Evolutionary conservation across 2,113 vertebrate species (phyloP).

Genomic region (Malurus elegans): DNA sequence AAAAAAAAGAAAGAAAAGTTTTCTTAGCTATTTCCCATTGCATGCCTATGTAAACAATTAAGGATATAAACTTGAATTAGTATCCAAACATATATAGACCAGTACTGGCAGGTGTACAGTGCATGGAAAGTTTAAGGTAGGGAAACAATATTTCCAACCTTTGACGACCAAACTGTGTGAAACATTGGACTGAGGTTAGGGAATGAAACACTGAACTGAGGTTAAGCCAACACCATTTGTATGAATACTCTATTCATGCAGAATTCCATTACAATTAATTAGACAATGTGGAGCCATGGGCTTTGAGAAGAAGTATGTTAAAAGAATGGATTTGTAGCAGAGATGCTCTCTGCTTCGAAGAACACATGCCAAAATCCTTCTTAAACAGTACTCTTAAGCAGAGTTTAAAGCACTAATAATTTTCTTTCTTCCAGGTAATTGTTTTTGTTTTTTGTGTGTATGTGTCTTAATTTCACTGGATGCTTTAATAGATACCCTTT

Average conservation of each 20-base stretch:
- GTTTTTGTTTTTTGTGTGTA: background rate
- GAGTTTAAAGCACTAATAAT: background rate
- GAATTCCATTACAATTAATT: background rate
- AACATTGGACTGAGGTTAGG: background rate
- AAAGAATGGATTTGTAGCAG: background rate
- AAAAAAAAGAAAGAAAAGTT: background rate
- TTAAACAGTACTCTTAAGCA: background rate
- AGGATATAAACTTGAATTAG: background rate
- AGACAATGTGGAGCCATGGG: background rate
- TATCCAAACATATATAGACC: background rate
- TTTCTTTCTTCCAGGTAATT: background rate
- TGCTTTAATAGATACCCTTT: background rate
- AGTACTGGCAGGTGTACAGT: background rate
- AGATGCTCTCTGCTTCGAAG: background rate
- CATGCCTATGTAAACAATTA: background rate
- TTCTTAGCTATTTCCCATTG: background rate
- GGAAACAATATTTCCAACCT: background rate
- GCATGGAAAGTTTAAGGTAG: background rate
- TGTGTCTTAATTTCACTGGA: background rate
- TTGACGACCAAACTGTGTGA: background rate
- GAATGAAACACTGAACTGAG: background rate
- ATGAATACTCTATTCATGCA: background rate
- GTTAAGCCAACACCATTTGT: background rate
- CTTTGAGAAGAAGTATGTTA: background rate
- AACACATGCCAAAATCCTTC: background rate